Base-by-base conservation (phyloP, 2,797 vertebrate genomes). In the Margarornis squamiger region DNA sequence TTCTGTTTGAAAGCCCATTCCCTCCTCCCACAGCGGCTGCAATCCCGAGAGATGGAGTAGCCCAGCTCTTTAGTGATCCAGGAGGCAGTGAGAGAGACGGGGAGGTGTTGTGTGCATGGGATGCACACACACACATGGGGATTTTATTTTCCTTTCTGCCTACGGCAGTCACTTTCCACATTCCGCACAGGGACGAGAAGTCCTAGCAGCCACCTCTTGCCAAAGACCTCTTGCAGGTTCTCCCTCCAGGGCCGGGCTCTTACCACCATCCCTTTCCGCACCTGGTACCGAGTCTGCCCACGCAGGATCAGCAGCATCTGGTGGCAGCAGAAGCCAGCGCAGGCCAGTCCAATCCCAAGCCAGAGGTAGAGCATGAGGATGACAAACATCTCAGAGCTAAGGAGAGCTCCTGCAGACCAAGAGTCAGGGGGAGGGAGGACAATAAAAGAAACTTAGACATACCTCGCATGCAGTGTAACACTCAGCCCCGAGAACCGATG, bases 361-460 rank as follows among this genome's bases (percentile, higher is more conserved):
- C 99, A 99, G 97, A 99, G 98, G 62, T 99, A 99, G 30, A 99
- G 98, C 99, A 99, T 99, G 97, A 99, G 98, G 96, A 99, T 99
- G 96, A 99, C 98, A 95, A 99, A 99, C 98, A 99, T 98, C 97
- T 99, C 99, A 96, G 99, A 97, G 97, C 99, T 99, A 49, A 99
- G 98, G 94, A 99, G 98, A 73, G 98, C 98, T 96, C 99, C 99
- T 99, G 97, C 20, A 39, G 62, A 75, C 27, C 38, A 65, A 79
- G 62, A 86, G 24, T 39, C 7, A 4, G 36, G 63, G 29, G 4
- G 54, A 73, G 55, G 67, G 62, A 57, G 43, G 21, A 71, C 36
- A 79, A 61, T 24, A 83, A 74, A 86, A 95, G 48, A 87, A 51
- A 94, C 19, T 97, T 95, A 96, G 94, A 85, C 49, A 85, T 27